These are phyloP conservation scores for Acrocephalus kingi DNA, from an alignment of 2,113 vertebrate genomes.

Conservation along the genomic window DNA sequence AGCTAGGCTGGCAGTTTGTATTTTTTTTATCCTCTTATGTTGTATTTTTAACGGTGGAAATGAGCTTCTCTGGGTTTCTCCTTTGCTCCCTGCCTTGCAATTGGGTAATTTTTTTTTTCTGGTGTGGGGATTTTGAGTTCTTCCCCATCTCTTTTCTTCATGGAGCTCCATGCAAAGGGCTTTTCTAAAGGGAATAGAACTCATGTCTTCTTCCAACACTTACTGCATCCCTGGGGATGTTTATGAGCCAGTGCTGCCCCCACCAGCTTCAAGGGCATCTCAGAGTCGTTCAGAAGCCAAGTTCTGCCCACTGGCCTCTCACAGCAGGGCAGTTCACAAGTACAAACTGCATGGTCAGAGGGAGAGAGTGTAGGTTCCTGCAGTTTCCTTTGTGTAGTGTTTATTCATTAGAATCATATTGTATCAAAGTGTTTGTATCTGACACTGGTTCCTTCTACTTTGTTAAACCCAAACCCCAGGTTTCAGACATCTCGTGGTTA, in stretches of 20 bases:
- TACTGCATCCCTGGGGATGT: not conserved
- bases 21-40: not conserved
- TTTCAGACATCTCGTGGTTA: not conserved
- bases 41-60: not conserved
- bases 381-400: not conserved
- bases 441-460: not conserved
- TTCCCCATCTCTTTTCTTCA: not conserved
- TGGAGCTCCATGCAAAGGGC: not conserved
- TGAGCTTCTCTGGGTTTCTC: not conserved
- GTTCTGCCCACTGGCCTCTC: not conserved
- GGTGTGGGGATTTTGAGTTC: not conserved
- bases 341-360: not conserved
- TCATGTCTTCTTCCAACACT: fast-evolving
- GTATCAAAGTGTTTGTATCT: not conserved
- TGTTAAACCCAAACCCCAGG: not conserved
- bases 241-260: not conserved
- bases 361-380: not conserved
- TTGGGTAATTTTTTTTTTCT: not conserved
- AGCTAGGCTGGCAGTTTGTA: not conserved
- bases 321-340: not conserved
- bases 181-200: not conserved
- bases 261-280: not conserved
- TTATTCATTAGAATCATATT: not conserved
- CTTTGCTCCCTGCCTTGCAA: not conserved
- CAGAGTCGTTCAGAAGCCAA: not conserved